phyloP scores from a whole-genome alignment of 2,113 vertebrate species.

The Eretmochelys imbricata region DNA sequence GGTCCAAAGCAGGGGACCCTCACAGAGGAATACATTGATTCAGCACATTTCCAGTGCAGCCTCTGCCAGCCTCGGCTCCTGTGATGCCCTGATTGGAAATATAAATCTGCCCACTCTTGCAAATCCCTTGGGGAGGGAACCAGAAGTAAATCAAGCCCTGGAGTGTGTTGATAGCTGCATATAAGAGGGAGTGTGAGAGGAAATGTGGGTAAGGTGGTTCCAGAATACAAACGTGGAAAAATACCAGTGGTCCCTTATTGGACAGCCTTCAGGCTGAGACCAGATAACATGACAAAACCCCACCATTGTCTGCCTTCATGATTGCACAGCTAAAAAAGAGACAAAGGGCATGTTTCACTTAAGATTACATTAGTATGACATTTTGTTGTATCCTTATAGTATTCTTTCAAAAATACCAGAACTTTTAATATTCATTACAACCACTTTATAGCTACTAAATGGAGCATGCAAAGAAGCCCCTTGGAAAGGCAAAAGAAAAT shows the following conservation, averaged over 20 bases:
- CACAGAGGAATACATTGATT: too few relatives aligned
- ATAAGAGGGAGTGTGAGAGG: fast-evolving
- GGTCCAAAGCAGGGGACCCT: too few relatives aligned
- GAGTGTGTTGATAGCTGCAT: fast-evolving
- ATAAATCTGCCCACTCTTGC: fast-evolving
- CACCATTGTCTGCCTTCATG: neutral
- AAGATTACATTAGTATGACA: fast-evolving
- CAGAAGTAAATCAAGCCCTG: neutral
- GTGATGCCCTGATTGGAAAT: too few relatives aligned
- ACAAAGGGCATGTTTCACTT: neutral
- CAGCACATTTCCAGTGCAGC: neutral
- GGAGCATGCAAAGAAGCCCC: fast-evolving
- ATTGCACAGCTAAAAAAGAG: fast-evolving
- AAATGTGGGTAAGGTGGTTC: fast-evolving
- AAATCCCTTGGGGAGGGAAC: neutral
- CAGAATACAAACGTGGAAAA: neutral
- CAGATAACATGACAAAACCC: too few relatives aligned
- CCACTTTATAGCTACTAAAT: neutral
- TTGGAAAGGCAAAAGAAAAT: neutral
- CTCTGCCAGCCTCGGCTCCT: fast-evolving
- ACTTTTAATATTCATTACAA: neutral
- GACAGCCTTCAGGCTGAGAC: neutral
- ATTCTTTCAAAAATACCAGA: neutral
- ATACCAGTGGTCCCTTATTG: neutral
- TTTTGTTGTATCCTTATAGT: fast-evolving